A percentile compares a stretch with the other conserved stretches of the same genome.
phyloP scores from a whole-genome alignment of 2,888 invertebrate species.

The Oscheius sp. region DNA sequence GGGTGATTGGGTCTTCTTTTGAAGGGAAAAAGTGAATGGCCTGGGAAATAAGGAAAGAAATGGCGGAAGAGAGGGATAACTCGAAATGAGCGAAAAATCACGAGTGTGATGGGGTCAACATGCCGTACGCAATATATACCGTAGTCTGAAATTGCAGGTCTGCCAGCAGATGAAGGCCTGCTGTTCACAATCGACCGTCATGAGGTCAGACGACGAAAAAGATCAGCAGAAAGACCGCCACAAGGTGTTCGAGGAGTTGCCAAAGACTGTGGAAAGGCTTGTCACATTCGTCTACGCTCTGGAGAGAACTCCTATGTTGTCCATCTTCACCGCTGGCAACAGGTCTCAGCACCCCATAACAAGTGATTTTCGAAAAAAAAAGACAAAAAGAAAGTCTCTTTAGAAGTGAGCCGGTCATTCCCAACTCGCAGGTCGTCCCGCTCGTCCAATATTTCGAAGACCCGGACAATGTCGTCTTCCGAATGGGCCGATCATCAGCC shows the following conservation, averaged over 20 bases:
- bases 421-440: conserved; percentile 50
- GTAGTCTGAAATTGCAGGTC: conserved; percentile 28
- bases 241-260: conserved; percentile 54
- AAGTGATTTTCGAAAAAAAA: too few relatives aligned
- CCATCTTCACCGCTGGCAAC: conserved; percentile 48
- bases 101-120: not conserved
- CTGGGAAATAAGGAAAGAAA: conserved; percentile 7
- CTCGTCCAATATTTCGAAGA: conserved; percentile 62
- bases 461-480: conserved; percentile 51
- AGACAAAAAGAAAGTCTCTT: not conserved
- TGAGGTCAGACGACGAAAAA: conserved; percentile 39
- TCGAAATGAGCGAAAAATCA: too few relatives aligned
- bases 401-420: conserved; percentile 32
- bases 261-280: conserved; percentile 56
- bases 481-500: conserved; percentile 48
- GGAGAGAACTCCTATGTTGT: conserved; percentile 46
- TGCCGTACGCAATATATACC: conserved; percentile 4
- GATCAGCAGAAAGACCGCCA: conserved; percentile 15
- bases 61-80: not conserved
- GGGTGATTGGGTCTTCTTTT: not conserved
- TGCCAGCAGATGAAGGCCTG: conserved; percentile 28
- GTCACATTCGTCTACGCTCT: conserved; percentile 54
- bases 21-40: not conserved
- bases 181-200: conserved; percentile 44
- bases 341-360: conserved; percentile 41